These are phyloP conservation scores for Gorsachius magnificus DNA, from an alignment of 2,797 vertebrate species.

Conservation along the genomic window DNA sequence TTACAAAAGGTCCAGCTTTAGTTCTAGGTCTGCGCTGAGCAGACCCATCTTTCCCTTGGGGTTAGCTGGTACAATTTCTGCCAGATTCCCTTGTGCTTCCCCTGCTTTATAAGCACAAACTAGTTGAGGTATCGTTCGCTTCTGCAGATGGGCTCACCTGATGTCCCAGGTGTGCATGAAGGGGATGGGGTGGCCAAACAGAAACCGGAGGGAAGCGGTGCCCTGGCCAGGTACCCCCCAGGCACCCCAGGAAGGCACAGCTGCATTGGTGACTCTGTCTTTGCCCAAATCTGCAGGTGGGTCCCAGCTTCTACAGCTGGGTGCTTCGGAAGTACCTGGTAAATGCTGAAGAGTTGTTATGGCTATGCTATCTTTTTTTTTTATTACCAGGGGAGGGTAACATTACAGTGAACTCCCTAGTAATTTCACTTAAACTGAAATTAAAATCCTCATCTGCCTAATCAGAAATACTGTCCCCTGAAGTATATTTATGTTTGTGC, in stretches of 20 bases:
- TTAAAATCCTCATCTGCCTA: background rate
- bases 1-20: background rate
- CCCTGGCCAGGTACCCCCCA: background rate
- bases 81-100: background rate
- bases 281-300: background rate
- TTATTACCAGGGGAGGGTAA: background rate
- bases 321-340: background rate
- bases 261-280: background rate
- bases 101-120: background rate
- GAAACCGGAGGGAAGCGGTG: background rate
- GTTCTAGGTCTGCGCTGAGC: background rate
- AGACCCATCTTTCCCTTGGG: background rate
- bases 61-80: background rate
- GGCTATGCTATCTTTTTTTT: background rate
- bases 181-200: background rate
- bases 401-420: background rate
- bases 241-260: background rate
- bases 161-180: background rate
- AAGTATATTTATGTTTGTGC: background rate
- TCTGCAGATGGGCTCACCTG: background rate
- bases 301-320: background rate
- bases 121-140: background rate
- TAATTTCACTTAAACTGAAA: slow-evolving; percentile 10
- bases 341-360: background rate
- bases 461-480: background rate